Evolutionary conservation across 2,113 vertebrate genomes (phyloP).

Genomic region (Pantherophis guttatus): DNA sequence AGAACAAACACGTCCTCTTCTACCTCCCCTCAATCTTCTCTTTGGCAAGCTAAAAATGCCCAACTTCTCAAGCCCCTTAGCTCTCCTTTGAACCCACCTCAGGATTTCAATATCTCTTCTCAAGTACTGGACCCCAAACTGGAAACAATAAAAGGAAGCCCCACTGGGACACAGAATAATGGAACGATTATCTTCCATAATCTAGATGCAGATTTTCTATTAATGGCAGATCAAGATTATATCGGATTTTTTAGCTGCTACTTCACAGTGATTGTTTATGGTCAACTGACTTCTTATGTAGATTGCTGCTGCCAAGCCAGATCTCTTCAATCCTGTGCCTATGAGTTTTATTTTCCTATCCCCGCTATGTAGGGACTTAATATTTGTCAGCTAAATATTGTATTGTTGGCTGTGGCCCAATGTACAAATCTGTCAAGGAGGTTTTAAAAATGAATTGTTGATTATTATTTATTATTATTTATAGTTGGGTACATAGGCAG

Average conservation of each 20-base stretch:
- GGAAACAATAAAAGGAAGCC: background rate
- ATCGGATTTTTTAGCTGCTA: background rate
- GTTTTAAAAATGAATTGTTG: background rate
- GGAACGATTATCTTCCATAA: background rate
- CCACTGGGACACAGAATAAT: background rate
- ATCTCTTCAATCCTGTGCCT: background rate
- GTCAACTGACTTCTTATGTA: background rate
- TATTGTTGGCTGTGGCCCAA: background rate
- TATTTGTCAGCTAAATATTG: background rate
- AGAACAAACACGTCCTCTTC: background rate
- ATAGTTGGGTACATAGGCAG: background rate
- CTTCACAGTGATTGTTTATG: background rate
- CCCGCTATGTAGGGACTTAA: background rate
- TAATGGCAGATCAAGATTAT: background rate
- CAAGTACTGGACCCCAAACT: background rate
- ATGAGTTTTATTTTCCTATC: background rate
- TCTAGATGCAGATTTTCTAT: background rate
- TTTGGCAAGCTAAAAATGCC: background rate
- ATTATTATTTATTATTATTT: background rate
- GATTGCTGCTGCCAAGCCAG: background rate
- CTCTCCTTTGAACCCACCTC: background rate
- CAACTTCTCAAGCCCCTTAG: background rate
- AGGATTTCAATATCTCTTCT: background rate
- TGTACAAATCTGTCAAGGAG: background rate
- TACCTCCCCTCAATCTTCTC: background rate